phyloP scores from a whole-genome alignment of 1,140 invertebrate species.

The Drosophila baimaii region DNA sequence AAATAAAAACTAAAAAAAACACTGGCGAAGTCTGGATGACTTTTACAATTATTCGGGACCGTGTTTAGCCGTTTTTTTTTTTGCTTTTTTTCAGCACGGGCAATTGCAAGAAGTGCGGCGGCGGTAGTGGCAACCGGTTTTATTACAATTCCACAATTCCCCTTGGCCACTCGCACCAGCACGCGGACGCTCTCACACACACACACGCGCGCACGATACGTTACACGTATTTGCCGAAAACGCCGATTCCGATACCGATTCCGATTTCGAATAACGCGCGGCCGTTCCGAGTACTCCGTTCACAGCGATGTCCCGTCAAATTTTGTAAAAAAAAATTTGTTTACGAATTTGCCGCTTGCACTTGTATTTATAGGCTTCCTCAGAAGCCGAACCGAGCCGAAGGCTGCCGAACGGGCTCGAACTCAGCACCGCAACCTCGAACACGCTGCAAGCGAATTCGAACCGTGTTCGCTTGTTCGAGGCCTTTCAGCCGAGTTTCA shows the following conservation, averaged over 20 bases:
- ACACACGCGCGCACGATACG: background rate
- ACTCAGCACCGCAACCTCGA: background rate
- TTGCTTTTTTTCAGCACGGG: background rate
- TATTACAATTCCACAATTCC: conserved; percentile 19
- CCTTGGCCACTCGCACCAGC: conserved; percentile 3
- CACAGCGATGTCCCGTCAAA: too few relatives aligned
- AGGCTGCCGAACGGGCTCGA: too few relatives aligned
- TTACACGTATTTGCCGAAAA: conserved; percentile 14
- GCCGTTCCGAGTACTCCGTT: background rate
- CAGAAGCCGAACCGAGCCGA: too few relatives aligned
- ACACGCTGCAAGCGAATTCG: background rate
- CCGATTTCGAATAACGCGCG: background rate
- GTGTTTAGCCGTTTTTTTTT: conserved; percentile 10
- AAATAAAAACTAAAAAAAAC: background rate
- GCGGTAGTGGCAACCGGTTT: conserved; percentile 9
- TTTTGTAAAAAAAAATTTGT: too few relatives aligned
- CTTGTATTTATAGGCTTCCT: too few relatives aligned
- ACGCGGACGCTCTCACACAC: conserved; percentile 7
- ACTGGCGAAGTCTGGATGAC: background rate
- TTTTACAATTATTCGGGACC: conserved; percentile 1
- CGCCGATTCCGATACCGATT: conserved; percentile 1
- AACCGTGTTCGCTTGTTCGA: background rate
- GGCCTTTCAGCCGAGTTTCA: too few relatives aligned
- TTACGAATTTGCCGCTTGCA: too few relatives aligned
- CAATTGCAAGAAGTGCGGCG: conserved; percentile 13